phyloP scores from a whole-genome alignment of 2,113 vertebrate genomes.

The Psittacula cyanocephala region DNA sequence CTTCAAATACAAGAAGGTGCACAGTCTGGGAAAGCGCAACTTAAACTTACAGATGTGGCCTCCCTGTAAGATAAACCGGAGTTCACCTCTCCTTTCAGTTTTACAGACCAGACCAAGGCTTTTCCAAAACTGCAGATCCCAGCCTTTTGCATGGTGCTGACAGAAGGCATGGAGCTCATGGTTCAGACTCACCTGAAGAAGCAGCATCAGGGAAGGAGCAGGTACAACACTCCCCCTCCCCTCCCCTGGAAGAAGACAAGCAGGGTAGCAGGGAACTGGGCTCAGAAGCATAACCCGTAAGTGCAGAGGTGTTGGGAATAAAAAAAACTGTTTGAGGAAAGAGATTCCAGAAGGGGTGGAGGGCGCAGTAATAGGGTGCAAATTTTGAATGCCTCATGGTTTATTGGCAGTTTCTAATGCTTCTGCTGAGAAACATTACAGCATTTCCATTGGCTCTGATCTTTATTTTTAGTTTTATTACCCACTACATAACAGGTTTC shows the following conservation, averaged over 20 bases:
- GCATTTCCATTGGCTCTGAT: constrained; percentile 73
- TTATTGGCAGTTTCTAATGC: constrained; percentile 71
- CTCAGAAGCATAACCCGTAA: background rate
- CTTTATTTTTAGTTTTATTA: constrained; percentile 77
- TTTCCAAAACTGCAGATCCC: background rate
- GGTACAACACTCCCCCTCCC: background rate
- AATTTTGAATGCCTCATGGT: constrained; percentile 65
- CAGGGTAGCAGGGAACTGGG: background rate
- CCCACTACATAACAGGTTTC: constrained; percentile 69
- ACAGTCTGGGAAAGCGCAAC: background rate
- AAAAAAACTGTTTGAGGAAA: background rate
- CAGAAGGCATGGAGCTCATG: background rate
- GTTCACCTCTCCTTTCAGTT: background rate
- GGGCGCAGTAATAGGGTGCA: constrained; percentile 62
- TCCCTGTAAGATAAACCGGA: background rate
- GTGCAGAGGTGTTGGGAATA: constrained; percentile 2
- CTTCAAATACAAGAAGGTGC: background rate
- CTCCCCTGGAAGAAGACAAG: background rate
- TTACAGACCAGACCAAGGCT: background rate
- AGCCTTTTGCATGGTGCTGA: background rate
- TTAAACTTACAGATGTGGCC: background rate
- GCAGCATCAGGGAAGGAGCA: background rate
- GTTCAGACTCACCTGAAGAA: background rate
- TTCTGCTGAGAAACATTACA: constrained; percentile 72
- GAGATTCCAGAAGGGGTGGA: constrained; percentile 36